Conservation (phyloP, 1,140 invertebrate species). For the Brachionus sp. region DNA sequence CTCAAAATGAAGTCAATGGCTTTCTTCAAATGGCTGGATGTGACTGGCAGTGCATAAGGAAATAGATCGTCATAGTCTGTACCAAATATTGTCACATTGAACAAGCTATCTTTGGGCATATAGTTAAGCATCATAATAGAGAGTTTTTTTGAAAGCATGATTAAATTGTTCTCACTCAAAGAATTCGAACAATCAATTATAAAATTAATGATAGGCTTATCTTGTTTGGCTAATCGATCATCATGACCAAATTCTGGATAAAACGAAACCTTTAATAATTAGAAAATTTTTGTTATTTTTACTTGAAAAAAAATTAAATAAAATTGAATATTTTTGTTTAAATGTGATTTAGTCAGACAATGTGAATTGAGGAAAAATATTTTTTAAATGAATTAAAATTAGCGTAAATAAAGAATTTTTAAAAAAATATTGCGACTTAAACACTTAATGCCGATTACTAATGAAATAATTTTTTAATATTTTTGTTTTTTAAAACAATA, state of each 20-base stretch:
- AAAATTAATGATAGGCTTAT: background rate
- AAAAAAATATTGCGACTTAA: too few species aligned
- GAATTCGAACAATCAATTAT: conserved; percentile 42
- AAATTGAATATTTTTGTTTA: too few species aligned
- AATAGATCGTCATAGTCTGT: conserved; percentile 26
- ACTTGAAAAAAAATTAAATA: too few species aligned
- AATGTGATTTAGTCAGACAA: too few species aligned
- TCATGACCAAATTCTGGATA: conserved; percentile 58
- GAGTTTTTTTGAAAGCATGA: background rate
- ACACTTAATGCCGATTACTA: too few species aligned
- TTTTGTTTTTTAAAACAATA: too few species aligned
- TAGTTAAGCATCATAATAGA: background rate
- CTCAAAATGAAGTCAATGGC: background rate
- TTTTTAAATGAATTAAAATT: too few species aligned
- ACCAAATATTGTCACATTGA: conserved; percentile 36
- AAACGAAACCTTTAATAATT: conserved; percentile 49
- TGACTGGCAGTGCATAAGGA: background rate
- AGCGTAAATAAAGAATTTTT: too few species aligned
- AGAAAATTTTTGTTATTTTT: too few species aligned
- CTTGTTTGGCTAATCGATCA: conserved; percentile 39
- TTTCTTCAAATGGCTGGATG: background rate
- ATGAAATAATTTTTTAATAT: too few species aligned
- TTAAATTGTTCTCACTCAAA: conserved; percentile 21
- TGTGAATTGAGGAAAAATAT: too few species aligned
- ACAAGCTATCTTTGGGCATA: background rate